Conservation (phyloP, 2,113 vertebrate genomes). For the Pangasianodon hypophthalmus region DNA sequence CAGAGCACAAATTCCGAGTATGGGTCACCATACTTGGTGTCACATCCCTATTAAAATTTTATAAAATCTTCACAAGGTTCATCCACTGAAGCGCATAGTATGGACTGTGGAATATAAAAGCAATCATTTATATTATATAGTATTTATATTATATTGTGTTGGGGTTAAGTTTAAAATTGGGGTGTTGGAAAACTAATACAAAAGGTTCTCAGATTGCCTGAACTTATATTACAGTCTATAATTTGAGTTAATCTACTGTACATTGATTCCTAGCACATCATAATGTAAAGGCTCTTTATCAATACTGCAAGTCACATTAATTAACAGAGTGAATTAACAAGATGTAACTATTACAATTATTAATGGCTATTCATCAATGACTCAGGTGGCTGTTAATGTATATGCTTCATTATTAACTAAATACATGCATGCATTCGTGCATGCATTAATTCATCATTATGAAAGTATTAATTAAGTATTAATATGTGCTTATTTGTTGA, state of each 20-base stretch:
- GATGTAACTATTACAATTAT: neutral
- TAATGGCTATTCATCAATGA: neutral
- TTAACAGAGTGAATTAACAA: neutral
- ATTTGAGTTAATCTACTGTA: neutral
- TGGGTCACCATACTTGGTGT: too few species aligned
- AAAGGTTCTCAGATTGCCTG: neutral
- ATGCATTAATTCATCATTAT: neutral
- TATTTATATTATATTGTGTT: neutral
- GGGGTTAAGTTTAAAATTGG: neutral
- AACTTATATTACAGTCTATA: neutral
- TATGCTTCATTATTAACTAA: neutral
- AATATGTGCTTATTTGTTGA: constrained; percentile 4
- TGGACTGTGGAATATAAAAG: neutral
- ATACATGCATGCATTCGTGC: neutral
- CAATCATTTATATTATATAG: too few species aligned
- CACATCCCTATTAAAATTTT: neutral
- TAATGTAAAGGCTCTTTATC: neutral
- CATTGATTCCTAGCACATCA: neutral
- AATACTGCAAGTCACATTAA: neutral
- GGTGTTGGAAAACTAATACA: neutral
- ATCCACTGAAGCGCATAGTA: neutral
- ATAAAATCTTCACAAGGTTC: neutral
- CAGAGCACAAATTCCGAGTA: too few species aligned
- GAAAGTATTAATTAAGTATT: neutral
- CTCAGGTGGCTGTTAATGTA: neutral